phyloP scores from a whole-genome alignment of 2,797 vertebrate species.

The Sternotherus odoratus region DNA sequence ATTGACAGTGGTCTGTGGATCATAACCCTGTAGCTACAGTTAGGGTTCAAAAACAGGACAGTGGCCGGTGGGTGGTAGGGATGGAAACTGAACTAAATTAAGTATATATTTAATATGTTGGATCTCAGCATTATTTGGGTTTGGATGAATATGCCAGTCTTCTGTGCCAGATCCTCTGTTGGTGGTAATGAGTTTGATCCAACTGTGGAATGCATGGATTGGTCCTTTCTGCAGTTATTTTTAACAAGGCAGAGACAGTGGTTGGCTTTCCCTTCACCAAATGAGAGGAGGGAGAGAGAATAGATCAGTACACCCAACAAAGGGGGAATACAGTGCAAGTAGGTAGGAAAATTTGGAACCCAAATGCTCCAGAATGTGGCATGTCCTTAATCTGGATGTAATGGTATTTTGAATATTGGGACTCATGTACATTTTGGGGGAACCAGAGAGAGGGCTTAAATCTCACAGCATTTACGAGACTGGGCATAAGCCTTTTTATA shows the following conservation, averaged over 20 bases:
- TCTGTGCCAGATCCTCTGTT: background rate
- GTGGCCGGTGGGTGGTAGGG: background rate
- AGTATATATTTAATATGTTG: background rate
- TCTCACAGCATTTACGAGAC: background rate
- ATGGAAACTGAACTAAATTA: background rate
- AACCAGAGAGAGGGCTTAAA: background rate
- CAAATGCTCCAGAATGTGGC: background rate
- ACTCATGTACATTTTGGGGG: background rate
- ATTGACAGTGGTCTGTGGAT: background rate
- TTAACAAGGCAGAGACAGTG: background rate
- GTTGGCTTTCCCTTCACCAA: background rate
- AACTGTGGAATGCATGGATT: background rate
- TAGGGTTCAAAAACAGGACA: background rate
- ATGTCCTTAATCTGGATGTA: background rate
- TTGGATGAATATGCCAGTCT: background rate
- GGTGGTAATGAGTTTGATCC: background rate
- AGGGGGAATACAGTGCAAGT: background rate
- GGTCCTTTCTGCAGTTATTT: conserved; percentile 1
- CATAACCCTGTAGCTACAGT: background rate
- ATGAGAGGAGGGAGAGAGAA: background rate
- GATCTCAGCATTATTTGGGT: background rate
- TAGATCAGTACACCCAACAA: background rate
- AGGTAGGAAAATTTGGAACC: background rate
- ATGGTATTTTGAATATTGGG: background rate
- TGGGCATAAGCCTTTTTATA: background rate